Base-by-base conservation (phyloP, 2,888 invertebrate species). In the Acleris holmiana region DNA sequence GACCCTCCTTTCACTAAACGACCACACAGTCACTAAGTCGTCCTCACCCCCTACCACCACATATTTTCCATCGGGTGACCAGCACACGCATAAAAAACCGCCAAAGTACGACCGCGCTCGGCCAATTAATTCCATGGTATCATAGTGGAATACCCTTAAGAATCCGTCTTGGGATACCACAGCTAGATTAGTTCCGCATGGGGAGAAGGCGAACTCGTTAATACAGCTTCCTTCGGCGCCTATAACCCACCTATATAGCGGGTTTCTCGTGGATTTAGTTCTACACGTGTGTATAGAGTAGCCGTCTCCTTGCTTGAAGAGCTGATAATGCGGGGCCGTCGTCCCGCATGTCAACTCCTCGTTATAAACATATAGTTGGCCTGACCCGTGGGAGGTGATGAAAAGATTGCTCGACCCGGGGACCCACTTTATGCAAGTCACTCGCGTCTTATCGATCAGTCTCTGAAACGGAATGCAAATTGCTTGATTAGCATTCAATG, bases 41-140 rank as follows among this genome's bases (percentile, higher is more conserved):
- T 99, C 99, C 89, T 99, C 99, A 4, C 99, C 99, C 0, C 99
- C 99, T 0, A 98, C 98, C 0, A 98, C 98, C 56, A 98, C 98
- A 79, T 98, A 97, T 79, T 97, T 96, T 53, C 97, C 97, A 86
- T 99, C 99, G 0, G 99, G 99, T 10, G 99, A 98, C 99, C 99
- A 99, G 79, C 98, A 97, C 3, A 99, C 98, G 88, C 99, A 99
- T 49, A 99, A 91, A 77, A 99, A 96, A 44, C 99, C 99, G 56
- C 99, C 99, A 87, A 99, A 99, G 88, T 99, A 99, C 75, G 99
- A 99, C 70, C 98, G 94, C 70, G 99, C 99, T 66, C 96, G 94
- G 17, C 99, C 99, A 61, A 98, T 93, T 69, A 99, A 93, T 86
- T 99, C 99, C 98, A 99, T 99, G 35, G 97, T 97, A 83, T 99